Evolutionary conservation across 2,888 invertebrate genomes (phyloP), one percentile per base, ranked within the genome.

Genomic region (Machimus atricapillus): DNA sequence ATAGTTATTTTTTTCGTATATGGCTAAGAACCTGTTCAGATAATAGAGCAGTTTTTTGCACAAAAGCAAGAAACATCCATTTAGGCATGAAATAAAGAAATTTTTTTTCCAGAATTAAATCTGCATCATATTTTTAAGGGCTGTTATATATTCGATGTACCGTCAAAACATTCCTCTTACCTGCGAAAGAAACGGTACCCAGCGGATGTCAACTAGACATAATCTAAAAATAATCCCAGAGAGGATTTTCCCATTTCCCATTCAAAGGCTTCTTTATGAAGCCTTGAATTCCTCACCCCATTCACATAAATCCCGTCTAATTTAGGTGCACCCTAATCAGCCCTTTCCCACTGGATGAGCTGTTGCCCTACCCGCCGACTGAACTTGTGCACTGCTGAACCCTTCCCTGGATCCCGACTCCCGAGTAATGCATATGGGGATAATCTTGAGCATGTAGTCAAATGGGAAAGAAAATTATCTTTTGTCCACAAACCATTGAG

Each of bases 261-360:
- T 19, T 66, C 27, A 79, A 27, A 43, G 78, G 37, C 12, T 43
- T 19, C 43, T 12, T 34, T n/a, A 7, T 19, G 19, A 78, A 78
- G 46, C 79, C 79, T 23, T 79, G 79, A 79, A 79, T 79, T 79
- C 79, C 52, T 79, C 79, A 79, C 79, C 52, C 79, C 79, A 79
- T 79, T 79, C 79, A 27, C 79, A 79, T 79, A 79, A 79, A 79
- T 79, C 46, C 52, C 79, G 27, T 52, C 52, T 52, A 79, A 79
- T 79, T 52, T 79, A 79, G 79, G 27, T 79, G 52, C 79, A 79
- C 79, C 79, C 79, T 79, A 79, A 79, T 79, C 79, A 79, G 56
- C 79, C 79, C 79, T 79, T 79, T 79, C 31, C 52, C 52, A 52
- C 46, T 79, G 46, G 23, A 56, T 23, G 27, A 52, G 23, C 8